These are phyloP conservation scores for Erynnis tages DNA, from an alignment of 2,888 invertebrate species.

Conservation along the genomic window DNA sequence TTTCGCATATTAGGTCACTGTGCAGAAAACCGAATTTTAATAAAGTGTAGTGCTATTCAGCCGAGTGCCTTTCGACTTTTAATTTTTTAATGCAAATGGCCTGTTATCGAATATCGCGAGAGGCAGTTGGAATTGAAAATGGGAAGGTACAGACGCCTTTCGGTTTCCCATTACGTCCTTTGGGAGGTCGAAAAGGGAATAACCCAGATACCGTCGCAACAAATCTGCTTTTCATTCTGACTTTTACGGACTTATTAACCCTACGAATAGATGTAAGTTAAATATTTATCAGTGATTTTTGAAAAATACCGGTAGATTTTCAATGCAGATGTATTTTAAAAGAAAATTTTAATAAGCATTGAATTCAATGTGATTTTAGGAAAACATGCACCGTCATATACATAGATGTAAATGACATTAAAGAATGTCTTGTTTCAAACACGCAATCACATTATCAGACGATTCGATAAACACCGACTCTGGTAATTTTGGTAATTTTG, in stretches of 20 bases:
- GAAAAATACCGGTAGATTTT: no score
- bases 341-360: no score
- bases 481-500: no score
- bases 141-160: constrained; percentile 15
- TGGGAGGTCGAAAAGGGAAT: constrained; percentile 7
- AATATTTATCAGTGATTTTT: no score
- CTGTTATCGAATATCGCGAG: constrained; percentile 21
- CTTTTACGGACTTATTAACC: constrained; percentile 12
- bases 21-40: constrained; percentile 10
- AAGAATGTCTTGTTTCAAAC: no score
- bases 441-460: no score
- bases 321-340: no score
- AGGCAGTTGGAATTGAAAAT: constrained; percentile 21
- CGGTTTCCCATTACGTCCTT: constrained; percentile 14
- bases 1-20: constrained; percentile 8
- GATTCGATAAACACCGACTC: no score
- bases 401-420: no score
- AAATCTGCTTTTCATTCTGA: constrained; percentile 5
- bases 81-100: constrained; percentile 23
- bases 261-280: no score
- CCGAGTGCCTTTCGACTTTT: constrained; percentile 19
- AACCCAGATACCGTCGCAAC: constrained; percentile 12
- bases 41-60: constrained; percentile 7
- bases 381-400: no score
- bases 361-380: no score